phyloP scores from a whole-genome alignment of 2,113 vertebrate genomes.

The Polyodon spathula region DNA sequence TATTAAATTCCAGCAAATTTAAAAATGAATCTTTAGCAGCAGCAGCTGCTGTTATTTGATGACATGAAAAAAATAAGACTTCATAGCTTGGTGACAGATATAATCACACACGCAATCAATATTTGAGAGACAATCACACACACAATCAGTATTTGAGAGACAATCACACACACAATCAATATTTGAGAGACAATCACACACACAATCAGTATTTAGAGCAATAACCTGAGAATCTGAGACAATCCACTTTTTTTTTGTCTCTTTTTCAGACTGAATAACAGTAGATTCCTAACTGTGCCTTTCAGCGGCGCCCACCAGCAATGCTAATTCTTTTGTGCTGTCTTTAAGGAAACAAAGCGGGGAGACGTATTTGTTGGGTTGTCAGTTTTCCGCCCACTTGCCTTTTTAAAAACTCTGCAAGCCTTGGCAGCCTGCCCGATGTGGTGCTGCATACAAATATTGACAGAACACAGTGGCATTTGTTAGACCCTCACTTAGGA shows the following conservation, averaged over 20 bases:
- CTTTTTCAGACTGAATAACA: constrained; percentile 23
- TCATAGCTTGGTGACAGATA: constrained; percentile 33
- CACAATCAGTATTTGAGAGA: constrained; percentile 23
- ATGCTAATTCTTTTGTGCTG: constrained; percentile 53
- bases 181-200: constrained; percentile 18
- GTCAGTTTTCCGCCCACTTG: constrained; percentile 54
- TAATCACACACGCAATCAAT: constrained; percentile 29
- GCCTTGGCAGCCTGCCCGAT: constrained; percentile 55
- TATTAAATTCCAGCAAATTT: constrained; percentile 68
- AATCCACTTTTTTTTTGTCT: constrained; percentile 8
- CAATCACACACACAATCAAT: constrained; percentile 29
- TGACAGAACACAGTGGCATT: constrained; percentile 64
- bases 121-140: constrained; percentile 30
- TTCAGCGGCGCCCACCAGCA: constrained; percentile 30
- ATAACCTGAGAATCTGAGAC: constrained; percentile 16
- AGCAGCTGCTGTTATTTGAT: constrained; percentile 52
- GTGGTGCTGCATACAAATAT: constrained; percentile 69
- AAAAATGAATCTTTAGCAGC: constrained; percentile 64
- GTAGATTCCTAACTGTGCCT: no score
- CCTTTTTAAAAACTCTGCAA: constrained; percentile 53
- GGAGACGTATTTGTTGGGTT: constrained; percentile 51
- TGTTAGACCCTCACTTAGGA: constrained; percentile 53
- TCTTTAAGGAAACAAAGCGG: constrained; percentile 51
- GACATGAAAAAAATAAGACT: constrained; percentile 41
- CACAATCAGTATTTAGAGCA: background rate